phyloP scores from a whole-genome alignment of 2,888 invertebrate species.

The Lymantria dispar region DNA sequence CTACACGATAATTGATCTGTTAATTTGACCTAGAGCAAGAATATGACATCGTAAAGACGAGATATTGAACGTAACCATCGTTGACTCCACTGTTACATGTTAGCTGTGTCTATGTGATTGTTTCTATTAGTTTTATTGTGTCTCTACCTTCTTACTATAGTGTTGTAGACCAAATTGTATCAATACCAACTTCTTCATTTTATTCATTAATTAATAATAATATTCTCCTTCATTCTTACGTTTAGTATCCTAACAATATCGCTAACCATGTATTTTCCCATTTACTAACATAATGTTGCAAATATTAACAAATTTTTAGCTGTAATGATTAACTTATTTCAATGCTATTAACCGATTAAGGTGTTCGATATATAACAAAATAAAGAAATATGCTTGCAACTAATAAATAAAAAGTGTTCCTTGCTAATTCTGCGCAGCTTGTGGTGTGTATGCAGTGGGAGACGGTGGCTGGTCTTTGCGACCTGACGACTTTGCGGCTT shows the following conservation, averaged over 20 bases:
- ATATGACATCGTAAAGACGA: neutral
- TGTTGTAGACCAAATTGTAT: slow-evolving; percentile 21
- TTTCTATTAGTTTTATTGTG: slow-evolving; percentile 41
- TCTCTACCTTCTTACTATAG: slow-evolving; percentile 23
- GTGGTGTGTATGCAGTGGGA: slow-evolving; percentile 51
- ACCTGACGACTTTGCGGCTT: slow-evolving; percentile 51
- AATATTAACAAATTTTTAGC: slow-evolving; percentile 15
- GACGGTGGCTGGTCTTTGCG: slow-evolving; percentile 56
- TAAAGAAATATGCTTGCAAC: slow-evolving; percentile 11
- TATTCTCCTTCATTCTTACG: slow-evolving; percentile 4
- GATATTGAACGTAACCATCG: slow-evolving; percentile 36
- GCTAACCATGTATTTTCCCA: slow-evolving; percentile 14
- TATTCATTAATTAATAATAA: slow-evolving; percentile 9
- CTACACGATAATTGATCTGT: too few relatives aligned
- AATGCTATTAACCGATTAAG: slow-evolving; percentile 12
- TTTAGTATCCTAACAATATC: slow-evolving; percentile 20
- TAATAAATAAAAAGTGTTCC: slow-evolving; percentile 1
- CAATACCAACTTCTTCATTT: slow-evolving; percentile 15
- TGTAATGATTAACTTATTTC: slow-evolving; percentile 11
- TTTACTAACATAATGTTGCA: slow-evolving; percentile 19
- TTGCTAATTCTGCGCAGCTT: slow-evolving; percentile 24
- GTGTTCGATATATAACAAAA: slow-evolving; percentile 11
- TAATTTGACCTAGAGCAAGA: too few relatives aligned
- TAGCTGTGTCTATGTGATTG: slow-evolving; percentile 40
- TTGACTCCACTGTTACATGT: slow-evolving; percentile 49